Base-by-base conservation (phyloP, 2,797 vertebrate species). In the Paedocypris micromegethes region DNA sequence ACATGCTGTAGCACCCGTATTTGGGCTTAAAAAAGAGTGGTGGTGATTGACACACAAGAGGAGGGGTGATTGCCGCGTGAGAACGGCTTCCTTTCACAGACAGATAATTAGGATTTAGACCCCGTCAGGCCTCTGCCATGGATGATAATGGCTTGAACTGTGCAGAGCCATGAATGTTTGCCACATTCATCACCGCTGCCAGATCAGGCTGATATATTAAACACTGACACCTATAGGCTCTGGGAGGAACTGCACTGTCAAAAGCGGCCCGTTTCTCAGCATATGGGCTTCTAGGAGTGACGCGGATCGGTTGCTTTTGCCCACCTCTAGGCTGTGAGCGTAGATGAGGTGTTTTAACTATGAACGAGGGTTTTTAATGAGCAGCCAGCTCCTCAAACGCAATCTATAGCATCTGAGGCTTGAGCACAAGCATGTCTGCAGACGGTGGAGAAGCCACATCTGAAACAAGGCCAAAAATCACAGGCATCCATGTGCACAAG, bases 81-180 rank as follows among this genome's bases (percentile, higher is more conserved):
- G 63, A 75, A 66, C 69, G 42, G 52, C 62, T 70, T 56, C 4
- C 58, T 72, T 66, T 77, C 68, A 70, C 67, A 75, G 54, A 49
- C 70, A 64, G 70, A 67, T 76, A 66, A 74, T 73, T 70, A 73
- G 68, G 70, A 69, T 76, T 69, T 75, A 72, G 61, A 73, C 62
- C 60, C 43, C 63, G 58, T 76, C 77, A 78, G 66, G 61, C 68
- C 58, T 76, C 68, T 63, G 57, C 68, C 68, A 70, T 73, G 67
- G 66, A 66, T 61, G 56, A 70, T 71, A 71, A 73, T 75, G 64
- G 71, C 70, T 69, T 59, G 62, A 64, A 71, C 60, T 75, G 66
- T 71, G 74, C 51, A 52, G 59, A 53, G 44, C 63, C 64, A 44
- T 8, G 58, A 66, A 55, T 66, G 40, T 58, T 49, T 70, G 70